These are phyloP conservation scores for Xyrichtys novacula DNA, from an alignment of 2,797 vertebrate genomes.

Conservation along the genomic window DNA sequence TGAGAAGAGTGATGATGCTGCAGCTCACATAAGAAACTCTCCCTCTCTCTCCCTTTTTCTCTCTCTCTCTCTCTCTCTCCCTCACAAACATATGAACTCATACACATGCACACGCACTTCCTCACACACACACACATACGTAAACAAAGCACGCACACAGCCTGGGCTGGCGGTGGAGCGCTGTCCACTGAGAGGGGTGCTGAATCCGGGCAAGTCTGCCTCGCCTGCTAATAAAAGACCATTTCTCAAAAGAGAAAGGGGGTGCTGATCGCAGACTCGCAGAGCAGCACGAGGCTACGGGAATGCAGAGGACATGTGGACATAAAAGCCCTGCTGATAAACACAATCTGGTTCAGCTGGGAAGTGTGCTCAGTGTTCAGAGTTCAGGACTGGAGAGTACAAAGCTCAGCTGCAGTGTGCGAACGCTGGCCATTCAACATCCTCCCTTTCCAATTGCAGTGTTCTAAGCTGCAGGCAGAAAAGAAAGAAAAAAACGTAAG, in stretches of 20 bases:
- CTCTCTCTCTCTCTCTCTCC: background rate
- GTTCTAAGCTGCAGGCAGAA: constrained; percentile 70
- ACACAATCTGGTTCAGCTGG: constrained; percentile 78
- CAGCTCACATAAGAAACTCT: constrained; percentile 59
- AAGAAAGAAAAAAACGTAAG: constrained; percentile 47
- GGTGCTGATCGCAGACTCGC: constrained; percentile 69
- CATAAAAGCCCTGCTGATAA: constrained; percentile 81
- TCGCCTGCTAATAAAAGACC: constrained; percentile 77
- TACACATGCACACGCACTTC: background rate
- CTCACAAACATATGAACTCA: constrained; percentile 32
- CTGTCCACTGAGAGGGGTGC: constrained; percentile 76
- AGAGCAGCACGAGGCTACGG: constrained; percentile 61
- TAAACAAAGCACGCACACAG: constrained; percentile 65
- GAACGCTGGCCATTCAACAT: constrained; percentile 78
- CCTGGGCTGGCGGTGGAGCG: constrained; percentile 61
- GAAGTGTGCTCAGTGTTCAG: constrained; percentile 73
- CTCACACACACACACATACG: constrained; percentile 29
- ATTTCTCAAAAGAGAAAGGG: constrained; percentile 72
- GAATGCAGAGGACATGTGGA: constrained; percentile 77
- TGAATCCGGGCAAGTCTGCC: constrained; percentile 76
- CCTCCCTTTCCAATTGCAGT: constrained; percentile 63
- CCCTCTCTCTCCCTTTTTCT: constrained; percentile 7
- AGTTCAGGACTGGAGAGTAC: constrained; percentile 71
- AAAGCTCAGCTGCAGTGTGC: constrained; percentile 75
- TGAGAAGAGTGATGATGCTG: constrained; percentile 64